Base-by-base conservation (phyloP, 1,140 invertebrate genomes). In the Ostrea edulis region DNA sequence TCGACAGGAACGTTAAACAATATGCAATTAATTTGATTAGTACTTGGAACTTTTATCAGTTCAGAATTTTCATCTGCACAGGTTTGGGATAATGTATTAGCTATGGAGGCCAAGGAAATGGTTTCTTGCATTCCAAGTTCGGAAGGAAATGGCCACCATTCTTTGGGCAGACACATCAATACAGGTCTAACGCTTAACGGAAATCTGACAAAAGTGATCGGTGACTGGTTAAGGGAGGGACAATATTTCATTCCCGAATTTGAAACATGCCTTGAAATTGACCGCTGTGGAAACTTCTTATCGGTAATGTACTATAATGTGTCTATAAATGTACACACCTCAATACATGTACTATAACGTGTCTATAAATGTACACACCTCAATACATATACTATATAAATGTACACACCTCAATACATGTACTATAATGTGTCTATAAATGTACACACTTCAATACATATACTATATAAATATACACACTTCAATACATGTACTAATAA, bases 171-270 rank as follows among this genome's bases (percentile, higher is more conserved):
- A 11, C 68, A 77, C 25, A 77, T 35, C 9, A 77, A 77, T 77
- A 17, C 29, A 29, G 68, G 68, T 2, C 14, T 77, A 77, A 77
- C 68, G 14, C 11, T 12, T 2, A 29, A 77, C 29, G 68, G 68
- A 0, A 77, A 77, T 17, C 22, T 77, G 14, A 77, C 68, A 29
- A 77, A 77, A 77, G 68, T 77, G 2, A 77, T 77, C 14, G 68
- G 68, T 11, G 25, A 77, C 3, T 77, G 68, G 68, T 35, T 77
- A 25, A 77, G 9, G 25, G 68, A 77, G 29, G 68, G 68, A 29
- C 68, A 77, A 14, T 29, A 77, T 29, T 77, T 77, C 12, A 77
- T 77, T 77, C 68, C 68, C 12, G 68, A 77, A 77, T 44, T 77
- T 77, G 68, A 77, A 77, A 77, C 29, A 35, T 77, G 68, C 35